These are phyloP conservation scores for Pachyseris speciosa DNA, from an alignment of 64 coral and sea anemone genomes.

Conservation along the genomic window DNA sequence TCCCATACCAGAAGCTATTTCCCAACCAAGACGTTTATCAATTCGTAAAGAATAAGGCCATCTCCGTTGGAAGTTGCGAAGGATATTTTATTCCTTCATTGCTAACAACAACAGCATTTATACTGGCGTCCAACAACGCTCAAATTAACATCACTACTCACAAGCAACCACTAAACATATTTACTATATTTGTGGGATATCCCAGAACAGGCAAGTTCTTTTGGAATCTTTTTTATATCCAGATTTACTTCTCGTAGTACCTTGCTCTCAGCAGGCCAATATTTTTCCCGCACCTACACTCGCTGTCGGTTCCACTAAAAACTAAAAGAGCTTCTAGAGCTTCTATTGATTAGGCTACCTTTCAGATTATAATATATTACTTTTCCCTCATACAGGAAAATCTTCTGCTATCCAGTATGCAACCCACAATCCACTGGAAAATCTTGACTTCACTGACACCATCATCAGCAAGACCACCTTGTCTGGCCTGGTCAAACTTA, in stretches of 20 bases:
- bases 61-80: no score
- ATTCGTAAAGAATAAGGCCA: slow-evolving; percentile 35
- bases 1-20: not conserved
- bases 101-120: not conserved
- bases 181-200: no score
- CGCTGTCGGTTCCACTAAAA: no score
- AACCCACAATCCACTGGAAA: not conserved
- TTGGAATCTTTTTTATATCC: not conserved
- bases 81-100: no score
- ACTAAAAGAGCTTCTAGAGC: no score
- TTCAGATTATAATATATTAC: no score
- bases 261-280: no score
- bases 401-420: not conserved
- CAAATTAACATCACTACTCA: not conserved
- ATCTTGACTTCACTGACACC: not conserved
- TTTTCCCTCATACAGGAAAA: slow-evolving; percentile 12
- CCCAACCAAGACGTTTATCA: not conserved
- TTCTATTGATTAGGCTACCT: no score
- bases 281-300: no score
- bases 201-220: not conserved
- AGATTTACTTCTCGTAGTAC: not conserved
- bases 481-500: not conserved
- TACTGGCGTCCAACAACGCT: not conserved
- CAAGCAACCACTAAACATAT: not conserved
- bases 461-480: slow-evolving; percentile 6